These are phyloP conservation scores for Anarhynchus alexandrinus DNA, from an alignment of 2,113 vertebrate species.

Conservation along the genomic window DNA sequence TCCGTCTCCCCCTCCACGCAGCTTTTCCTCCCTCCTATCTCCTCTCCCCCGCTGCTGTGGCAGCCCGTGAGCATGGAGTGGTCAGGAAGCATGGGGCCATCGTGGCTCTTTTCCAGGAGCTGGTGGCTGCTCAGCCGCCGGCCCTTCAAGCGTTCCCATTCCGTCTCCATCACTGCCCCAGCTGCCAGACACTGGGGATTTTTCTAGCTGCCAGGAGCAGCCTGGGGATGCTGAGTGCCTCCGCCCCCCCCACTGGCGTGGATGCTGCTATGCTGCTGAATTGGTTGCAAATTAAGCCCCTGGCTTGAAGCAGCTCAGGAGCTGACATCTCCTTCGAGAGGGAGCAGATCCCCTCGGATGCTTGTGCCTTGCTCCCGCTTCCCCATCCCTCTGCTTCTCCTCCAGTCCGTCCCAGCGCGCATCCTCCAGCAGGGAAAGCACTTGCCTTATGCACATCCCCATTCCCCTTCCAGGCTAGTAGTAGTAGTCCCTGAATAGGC, in stretches of 20 bases:
- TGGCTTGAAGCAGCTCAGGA: neutral
- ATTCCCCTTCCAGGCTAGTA: neutral
- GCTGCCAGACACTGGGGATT: neutral
- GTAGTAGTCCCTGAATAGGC: neutral
- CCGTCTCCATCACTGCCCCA: neutral
- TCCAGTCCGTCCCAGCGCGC: neutral
- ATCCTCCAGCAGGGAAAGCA: neutral
- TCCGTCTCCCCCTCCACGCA: neutral
- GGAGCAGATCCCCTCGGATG: neutral
- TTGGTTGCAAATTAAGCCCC: neutral
- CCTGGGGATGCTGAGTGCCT: neutral
- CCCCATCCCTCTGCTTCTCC: neutral
- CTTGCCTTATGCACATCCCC: neutral
- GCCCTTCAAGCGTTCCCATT: neutral
- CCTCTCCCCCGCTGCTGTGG: neutral
- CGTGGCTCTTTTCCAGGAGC: neutral
- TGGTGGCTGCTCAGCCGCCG: neutral
- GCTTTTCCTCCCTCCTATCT: neutral
- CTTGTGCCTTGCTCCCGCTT: neutral
- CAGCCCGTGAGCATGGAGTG: rapidly evolving
- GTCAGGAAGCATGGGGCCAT: neutral
- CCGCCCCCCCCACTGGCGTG: neutral
- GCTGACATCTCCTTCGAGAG: neutral
- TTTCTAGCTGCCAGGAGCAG: neutral
- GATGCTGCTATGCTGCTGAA: conserved; percentile 18